Evolutionary conservation across 1,140 invertebrate genomes (phyloP).

Genomic region (Ruditapes philippinarum): DNA sequence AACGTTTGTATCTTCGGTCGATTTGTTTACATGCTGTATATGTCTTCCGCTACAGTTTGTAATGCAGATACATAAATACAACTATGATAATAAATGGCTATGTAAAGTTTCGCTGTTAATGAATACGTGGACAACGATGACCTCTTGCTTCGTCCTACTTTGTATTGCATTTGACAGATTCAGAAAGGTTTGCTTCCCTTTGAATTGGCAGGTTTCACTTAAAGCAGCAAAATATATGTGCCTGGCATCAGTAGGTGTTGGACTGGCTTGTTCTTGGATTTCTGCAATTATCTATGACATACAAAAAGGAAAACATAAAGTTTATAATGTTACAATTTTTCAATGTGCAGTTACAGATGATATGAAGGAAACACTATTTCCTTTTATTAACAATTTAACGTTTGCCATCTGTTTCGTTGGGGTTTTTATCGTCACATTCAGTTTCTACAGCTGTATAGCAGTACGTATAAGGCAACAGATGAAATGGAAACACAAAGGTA

Average conservation of each 20-base stretch:
- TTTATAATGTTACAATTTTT: constrained; percentile 5
- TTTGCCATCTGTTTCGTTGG: constrained; percentile 10
- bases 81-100: neutral
- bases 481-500: neutral
- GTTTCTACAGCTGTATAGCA: neutral
- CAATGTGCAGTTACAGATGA: constrained; percentile 26
- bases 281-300: neutral
- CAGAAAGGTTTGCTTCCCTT: constrained; percentile 27
- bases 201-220: constrained; percentile 18
- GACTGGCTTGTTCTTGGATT: neutral
- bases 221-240: neutral
- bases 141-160: constrained; percentile 1
- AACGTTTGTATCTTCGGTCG: neutral
- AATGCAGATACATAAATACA: neutral
- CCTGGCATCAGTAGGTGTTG: neutral
- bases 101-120: neutral
- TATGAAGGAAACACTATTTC: constrained; percentile 26
- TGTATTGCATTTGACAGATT: constrained; percentile 26
- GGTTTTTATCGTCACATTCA: neutral
- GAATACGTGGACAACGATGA: neutral
- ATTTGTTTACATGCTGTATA: neutral
- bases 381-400: neutral
- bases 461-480: neutral
- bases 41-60: neutral
- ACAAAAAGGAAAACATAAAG: neutral